These are phyloP conservation scores for Hydraecia micacea DNA, from an alignment of 2,888 invertebrate genomes.

Conservation along the genomic window DNA sequence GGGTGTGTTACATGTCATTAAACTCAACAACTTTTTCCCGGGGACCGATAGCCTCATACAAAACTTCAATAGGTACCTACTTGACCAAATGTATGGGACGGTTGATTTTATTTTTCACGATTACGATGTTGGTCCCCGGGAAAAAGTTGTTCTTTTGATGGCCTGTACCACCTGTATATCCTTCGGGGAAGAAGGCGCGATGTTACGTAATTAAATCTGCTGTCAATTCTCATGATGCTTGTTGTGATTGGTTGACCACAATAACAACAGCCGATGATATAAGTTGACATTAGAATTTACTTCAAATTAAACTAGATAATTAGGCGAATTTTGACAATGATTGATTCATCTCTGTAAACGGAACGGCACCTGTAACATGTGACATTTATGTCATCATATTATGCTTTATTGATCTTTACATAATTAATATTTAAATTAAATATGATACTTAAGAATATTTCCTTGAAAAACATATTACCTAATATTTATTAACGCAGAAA, in stretches of 20 bases:
- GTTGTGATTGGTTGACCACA: neutral
- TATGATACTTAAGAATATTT: constrained; percentile 4
- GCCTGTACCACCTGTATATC: no score
- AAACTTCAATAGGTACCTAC: no score
- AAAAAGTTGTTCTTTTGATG: no score
- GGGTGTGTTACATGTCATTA: no score
- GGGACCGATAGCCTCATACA: no score
- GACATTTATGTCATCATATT: constrained; percentile 14
- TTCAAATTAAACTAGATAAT: neutral
- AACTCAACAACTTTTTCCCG: no score
- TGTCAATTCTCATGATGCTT: neutral
- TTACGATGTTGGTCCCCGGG: no score
- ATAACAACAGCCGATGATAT: neutral
- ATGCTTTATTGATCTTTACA: constrained; percentile 9
- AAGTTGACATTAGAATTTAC: neutral
- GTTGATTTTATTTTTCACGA: no score
- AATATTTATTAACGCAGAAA: constrained; percentile 2
- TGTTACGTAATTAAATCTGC: neutral
- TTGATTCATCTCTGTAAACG: constrained; percentile 6
- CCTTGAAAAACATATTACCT: neutral
- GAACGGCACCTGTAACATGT: neutral
- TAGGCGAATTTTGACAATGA: constrained; percentile 1
- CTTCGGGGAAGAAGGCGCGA: no score
- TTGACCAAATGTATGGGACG: no score
- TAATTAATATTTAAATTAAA: constrained; percentile 30